Evolutionary conservation across 2,113 vertebrate genomes (phyloP), one percentile per base, ranked within the genome.

Genomic region (Uropsilus gracilis): DNA sequence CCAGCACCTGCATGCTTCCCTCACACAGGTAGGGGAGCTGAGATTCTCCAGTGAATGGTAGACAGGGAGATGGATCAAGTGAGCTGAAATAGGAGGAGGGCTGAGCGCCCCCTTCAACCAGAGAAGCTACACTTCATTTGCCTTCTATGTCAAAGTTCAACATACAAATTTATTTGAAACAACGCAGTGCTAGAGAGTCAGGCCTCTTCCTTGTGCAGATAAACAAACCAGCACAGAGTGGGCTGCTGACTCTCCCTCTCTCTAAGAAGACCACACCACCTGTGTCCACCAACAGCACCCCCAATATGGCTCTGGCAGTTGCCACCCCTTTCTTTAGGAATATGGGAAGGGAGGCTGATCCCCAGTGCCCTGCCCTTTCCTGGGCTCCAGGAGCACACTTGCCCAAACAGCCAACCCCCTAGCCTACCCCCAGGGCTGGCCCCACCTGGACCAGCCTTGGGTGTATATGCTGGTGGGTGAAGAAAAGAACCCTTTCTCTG

Each of bases 251-350:
- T 5, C 53, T 5, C 18, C 53, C 53, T 46, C 46, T 64, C 64
- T 72, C 81, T 18, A 0, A 34, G 18, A 44, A 72, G 6, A 30
- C 16, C 59, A 9, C 17, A 28, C 11, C 10, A n/a, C n/a, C n/a
- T n/a, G 0, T 2, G 18, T 14, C 44, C 9, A 4, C 28, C 5
- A 4, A 1, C 5, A 46, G 22, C n/a, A 0, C 28, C 17, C 66
- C 30, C 8, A 4, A 42, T 9, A 18, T 61, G 26, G 1, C 37
- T 22, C 18, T 6, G 20, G 20, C 53, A 26, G 6, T 12, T 4
- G 8, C 20, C 42, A 1, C 16, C 32, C 61, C 26, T 73, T 39
- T 46, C 30, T 42, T 37, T 88, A 63, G 48, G 34, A 28, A 34
- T 69, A 63, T n/a, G n/a, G n/a, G 16, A 0, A 16, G 59, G 34